Conservation (phyloP, 2,797 vertebrate species). For the Pangasius krempfi region DNA sequence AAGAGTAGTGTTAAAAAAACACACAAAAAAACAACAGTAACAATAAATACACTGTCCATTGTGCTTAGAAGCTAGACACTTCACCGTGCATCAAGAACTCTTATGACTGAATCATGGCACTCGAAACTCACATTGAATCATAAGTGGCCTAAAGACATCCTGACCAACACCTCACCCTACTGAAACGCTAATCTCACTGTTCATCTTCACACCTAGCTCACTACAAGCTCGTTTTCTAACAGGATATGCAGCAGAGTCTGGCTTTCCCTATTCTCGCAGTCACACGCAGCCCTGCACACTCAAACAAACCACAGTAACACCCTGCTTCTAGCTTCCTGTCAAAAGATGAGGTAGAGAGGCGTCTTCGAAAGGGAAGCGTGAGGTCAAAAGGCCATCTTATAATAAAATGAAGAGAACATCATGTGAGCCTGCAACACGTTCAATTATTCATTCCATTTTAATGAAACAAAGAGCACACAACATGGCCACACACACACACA, state of each 20-base stretch:
- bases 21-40: background rate
- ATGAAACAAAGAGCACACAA: constrained; percentile 29
- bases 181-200: background rate
- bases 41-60: background rate
- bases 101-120: background rate
- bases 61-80: background rate
- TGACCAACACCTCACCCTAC: background rate
- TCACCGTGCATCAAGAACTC: no score
- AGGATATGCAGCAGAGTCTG: background rate
- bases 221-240: background rate
- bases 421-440: background rate
- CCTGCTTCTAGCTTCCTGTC: constrained; percentile 8
- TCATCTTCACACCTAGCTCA: constrained; percentile 11
- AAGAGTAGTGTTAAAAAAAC: background rate
- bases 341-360: background rate
- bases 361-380: background rate
- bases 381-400: constrained; percentile 42
- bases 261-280: constrained; percentile 27
- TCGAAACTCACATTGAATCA: background rate
- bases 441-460: constrained; percentile 39
- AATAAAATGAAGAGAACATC: constrained; percentile 20
- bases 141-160: background rate
- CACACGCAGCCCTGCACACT: constrained; percentile 2
- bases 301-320: constrained; percentile 4
- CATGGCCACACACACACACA: background rate